These are phyloP conservation scores for Criorhina ranunculi DNA, from an alignment of 2,888 invertebrate genomes.

Conservation along the genomic window DNA sequence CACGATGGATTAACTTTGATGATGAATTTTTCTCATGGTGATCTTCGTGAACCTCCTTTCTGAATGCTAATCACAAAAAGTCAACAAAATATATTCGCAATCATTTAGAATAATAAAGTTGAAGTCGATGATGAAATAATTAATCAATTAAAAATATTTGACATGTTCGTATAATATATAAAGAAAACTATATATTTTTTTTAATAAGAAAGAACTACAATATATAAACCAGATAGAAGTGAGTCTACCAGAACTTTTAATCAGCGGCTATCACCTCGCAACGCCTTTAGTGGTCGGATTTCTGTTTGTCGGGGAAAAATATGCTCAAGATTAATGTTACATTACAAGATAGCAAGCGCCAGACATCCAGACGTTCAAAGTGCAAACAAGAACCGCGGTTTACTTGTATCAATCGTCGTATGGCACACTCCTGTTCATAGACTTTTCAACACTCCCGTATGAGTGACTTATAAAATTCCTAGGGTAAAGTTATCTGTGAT, in stretches of 20 bases:
- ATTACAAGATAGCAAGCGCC: slow-evolving; percentile 46
- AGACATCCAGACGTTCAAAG: slow-evolving; percentile 61
- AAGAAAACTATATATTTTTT: too few species aligned
- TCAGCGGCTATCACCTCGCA: too few species aligned
- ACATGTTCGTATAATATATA: too few species aligned
- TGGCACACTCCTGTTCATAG: not conserved
- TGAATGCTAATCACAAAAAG: not conserved
- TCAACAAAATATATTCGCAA: not conserved
- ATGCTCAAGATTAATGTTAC: slow-evolving; percentile 23
- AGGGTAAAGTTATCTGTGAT: slow-evolving; percentile 17
- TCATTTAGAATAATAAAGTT: slow-evolving; percentile 1
- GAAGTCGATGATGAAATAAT: slow-evolving; percentile 3
- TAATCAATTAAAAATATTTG: not conserved
- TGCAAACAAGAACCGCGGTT: slow-evolving; percentile 42
- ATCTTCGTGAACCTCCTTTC: not conserved
- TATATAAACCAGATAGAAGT: too few species aligned
- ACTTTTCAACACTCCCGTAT: slow-evolving; percentile 25
- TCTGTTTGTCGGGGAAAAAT: not conserved
- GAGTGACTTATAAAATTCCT: slow-evolving; percentile 29
- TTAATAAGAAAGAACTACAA: too few species aligned
- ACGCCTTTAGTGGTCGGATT: too few species aligned
- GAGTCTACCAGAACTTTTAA: too few species aligned
- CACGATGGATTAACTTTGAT: not conserved
- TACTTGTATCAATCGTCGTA: slow-evolving; percentile 4
- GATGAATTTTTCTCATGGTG: not conserved